Percentiles rank a stretch among this genome's conserved stretches.
These are phyloP conservation scores for Panthera tigris DNA, from an alignment of 2,113 vertebrate species.

Conservation along the genomic window DNA sequence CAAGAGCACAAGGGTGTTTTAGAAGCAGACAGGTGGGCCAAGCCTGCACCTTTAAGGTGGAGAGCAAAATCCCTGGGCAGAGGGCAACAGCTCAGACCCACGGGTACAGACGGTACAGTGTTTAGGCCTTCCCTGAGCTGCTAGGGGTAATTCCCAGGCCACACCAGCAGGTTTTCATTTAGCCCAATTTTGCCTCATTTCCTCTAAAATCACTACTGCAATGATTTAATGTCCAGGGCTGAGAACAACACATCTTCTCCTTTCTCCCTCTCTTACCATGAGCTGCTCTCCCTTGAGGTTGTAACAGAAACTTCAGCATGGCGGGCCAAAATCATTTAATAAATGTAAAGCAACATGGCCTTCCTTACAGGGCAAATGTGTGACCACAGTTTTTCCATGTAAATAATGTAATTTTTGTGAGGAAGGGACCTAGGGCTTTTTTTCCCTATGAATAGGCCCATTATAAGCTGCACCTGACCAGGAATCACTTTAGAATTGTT, in stretches of 20 bases:
- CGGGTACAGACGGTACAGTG: accelerated
- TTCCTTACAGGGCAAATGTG: conserved; percentile 71
- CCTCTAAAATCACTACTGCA: conserved; percentile 75
- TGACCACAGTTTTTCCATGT: conserved; percentile 81
- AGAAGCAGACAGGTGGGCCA: background rate
- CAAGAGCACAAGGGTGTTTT: background rate
- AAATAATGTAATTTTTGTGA: conserved; percentile 83
- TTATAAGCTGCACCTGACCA: conserved; percentile 82
- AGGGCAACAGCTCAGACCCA: background rate
- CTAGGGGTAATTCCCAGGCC: conserved; percentile 2
- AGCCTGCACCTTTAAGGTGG: background rate
- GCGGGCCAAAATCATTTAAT: conserved; percentile 60
- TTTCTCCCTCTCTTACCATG: conserved; percentile 18
- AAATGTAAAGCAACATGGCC: conserved; percentile 77
- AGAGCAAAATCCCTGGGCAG: background rate
- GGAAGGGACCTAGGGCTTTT: conserved; percentile 66
- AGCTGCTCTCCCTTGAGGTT: conserved; percentile 65
- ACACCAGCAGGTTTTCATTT: conserved; percentile 70
- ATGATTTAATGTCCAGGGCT: conserved; percentile 65
- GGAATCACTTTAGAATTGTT: conserved; percentile 80
- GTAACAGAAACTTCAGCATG: conserved; percentile 66
- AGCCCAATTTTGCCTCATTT: conserved; percentile 75
- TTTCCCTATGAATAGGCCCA: conserved; percentile 79
- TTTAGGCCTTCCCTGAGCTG: background rate
- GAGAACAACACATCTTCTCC: conserved; percentile 60